A percentile compares a stretch with the other conserved stretches of the same genome.
Conservation (phyloP, 2,797 vertebrate species). For the Bryconaethiops microstoma region DNA sequence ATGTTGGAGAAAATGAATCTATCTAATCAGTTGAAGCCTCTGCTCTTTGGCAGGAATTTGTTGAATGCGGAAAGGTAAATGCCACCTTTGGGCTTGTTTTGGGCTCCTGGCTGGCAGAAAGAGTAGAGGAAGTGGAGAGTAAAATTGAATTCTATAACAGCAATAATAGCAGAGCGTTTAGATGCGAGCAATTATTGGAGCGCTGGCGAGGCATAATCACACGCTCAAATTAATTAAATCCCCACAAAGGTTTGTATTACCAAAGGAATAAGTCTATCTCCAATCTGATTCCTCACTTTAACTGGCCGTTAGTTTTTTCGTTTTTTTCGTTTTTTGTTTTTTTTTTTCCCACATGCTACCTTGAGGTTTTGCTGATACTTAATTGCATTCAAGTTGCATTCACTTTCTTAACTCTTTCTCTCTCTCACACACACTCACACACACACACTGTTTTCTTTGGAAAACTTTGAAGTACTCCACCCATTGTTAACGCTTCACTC, state of each 20-base stretch:
- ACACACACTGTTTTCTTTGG: neutral
- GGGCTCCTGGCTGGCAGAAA: conserved; percentile 34
- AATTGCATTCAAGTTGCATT: conserved; percentile 38
- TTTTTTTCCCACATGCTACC: neutral
- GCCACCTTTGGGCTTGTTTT: conserved; percentile 33
- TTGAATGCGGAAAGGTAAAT: conserved; percentile 45
- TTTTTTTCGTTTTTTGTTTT: neutral
- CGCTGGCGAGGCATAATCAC: conserved; percentile 46
- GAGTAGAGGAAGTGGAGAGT: conserved; percentile 52
- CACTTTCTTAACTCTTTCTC: neutral
- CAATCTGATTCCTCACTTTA: conserved; percentile 50
- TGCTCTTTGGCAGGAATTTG: conserved; percentile 39
- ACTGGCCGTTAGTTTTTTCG: neutral
- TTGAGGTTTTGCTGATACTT: conserved; percentile 30
- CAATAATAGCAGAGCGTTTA: conserved; percentile 53
- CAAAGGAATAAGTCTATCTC: conserved; percentile 49
- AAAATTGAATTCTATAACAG: conserved; percentile 57
- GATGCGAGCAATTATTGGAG: conserved; percentile 45
- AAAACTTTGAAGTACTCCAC: conserved; percentile 21
- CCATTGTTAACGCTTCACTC: neutral
- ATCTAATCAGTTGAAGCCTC: conserved; percentile 57
- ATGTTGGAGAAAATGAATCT: conserved; percentile 53
- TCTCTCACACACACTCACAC: conserved; percentile 6
- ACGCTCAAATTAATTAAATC: conserved; percentile 58
- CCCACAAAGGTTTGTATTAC: conserved; percentile 51